Base-by-base conservation (phyloP, 2,888 invertebrate genomes). In the Calameuta idolon region DNA sequence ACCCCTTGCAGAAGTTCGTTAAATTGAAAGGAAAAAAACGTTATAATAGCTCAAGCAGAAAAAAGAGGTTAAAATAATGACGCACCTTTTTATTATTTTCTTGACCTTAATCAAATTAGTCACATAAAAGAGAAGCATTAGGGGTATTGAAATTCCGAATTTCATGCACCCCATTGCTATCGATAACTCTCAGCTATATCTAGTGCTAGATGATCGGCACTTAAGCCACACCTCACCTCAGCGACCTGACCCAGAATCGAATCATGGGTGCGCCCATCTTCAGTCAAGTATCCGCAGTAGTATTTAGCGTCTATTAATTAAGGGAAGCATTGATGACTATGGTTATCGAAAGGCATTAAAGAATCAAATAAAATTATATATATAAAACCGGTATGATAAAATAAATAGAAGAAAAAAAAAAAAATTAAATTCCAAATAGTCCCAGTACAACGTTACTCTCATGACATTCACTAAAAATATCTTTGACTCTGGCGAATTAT, bases 191-290 rank as follows among this genome's bases (percentile, higher is more conserved):
- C 31, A 30, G 31, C 31, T 30, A 71, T 12, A 71, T 31, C 71
- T 34, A 34, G 35, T 34, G 9, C 12, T 34, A 9, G 71, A 71
- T n/a, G 74, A 74, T 74, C 74, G 23, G n/a, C 74, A 74, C 35
- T 74, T 37, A 37, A 74, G 37, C 34, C 34, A 35, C 78, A 86
- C 86, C 85, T 83, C 86, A 85, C 84, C 84, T 82, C 83, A 81
- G 31, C 35, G 78, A 34, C 71, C 79, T 86, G 87, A 87, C 86
- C 87, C 85, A 87, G 82, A 88, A 86, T 82, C 80, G 79, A 83
- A 83, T 82, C 76, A 82, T 87, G 82, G 87, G 85, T 79, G 85
- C 83, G 86, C 79, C 80, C 80, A 55, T 55, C 55, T 23, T 55
- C 55, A 9, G 23, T 23, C 55, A 55, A 55, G 55, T 55, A 55